Percentiles rank a stretch among this genome's conserved stretches.
phyloP scores from a whole-genome alignment of 2,888 invertebrate genomes.

The Tortricodes alternella region DNA sequence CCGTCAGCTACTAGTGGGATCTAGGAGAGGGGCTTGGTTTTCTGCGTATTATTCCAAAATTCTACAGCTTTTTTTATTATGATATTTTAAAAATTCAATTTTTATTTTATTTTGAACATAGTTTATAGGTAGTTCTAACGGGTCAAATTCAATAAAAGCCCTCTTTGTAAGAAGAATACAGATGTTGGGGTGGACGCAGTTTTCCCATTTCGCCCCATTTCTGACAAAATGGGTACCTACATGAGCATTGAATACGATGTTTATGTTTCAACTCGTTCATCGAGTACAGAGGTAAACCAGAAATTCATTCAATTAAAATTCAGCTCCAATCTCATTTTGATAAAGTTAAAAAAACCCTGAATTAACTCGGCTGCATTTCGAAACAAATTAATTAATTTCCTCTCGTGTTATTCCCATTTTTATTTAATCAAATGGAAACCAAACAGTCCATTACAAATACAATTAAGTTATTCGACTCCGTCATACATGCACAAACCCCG shows the following conservation, averaged over 20 bases:
- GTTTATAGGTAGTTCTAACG: too few relatives aligned
- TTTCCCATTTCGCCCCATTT: neutral
- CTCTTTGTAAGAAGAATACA: constrained; percentile 3
- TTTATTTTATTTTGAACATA: too few relatives aligned
- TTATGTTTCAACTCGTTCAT: neutral
- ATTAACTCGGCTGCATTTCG: neutral
- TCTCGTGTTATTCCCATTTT: neutral
- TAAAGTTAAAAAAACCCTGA: neutral
- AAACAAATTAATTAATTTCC: neutral
- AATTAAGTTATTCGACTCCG: too few relatives aligned
- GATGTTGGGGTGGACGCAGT: neutral
- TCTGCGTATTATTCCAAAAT: too few relatives aligned
- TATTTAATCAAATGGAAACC: neutral
- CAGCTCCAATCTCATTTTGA: neutral
- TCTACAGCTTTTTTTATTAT: too few relatives aligned
- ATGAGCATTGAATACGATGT: neutral
- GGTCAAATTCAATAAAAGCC: constrained; percentile 2
- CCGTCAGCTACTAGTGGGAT: too few relatives aligned
- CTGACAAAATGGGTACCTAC: too few relatives aligned
- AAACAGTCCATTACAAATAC: too few relatives aligned
- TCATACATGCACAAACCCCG: too few relatives aligned
- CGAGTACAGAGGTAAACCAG: too few relatives aligned
- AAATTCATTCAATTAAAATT: neutral
- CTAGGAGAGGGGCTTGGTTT: too few relatives aligned
- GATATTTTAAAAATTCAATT: too few relatives aligned